Evolutionary conservation across 2,797 vertebrate species (phyloP).

Genomic region (Etheostoma nigrum): DNA sequence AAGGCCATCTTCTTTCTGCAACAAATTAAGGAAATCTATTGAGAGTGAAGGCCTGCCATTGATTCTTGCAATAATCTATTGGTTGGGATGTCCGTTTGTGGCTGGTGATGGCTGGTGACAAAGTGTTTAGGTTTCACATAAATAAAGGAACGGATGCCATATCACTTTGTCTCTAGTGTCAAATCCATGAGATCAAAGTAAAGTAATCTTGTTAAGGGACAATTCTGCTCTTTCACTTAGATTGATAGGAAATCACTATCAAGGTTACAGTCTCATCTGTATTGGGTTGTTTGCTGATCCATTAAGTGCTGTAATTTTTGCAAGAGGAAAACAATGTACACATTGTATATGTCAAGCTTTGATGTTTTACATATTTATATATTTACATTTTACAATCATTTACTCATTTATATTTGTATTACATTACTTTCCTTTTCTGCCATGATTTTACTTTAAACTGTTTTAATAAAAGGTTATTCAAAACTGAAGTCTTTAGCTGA

Average conservation of each 20-base stretch:
- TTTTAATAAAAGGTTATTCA: neutral
- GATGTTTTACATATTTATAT: neutral
- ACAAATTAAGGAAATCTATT: conserved; percentile 47
- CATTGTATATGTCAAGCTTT: neutral
- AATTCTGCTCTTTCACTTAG: conserved; percentile 44
- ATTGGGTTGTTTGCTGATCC: conserved; percentile 3
- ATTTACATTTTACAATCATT: no score
- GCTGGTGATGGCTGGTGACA: conserved; percentile 37
- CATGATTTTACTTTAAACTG: neutral
- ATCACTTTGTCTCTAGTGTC: conserved; percentile 63
- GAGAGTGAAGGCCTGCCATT: conserved; percentile 44
- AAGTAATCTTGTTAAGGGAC: conserved; percentile 57
- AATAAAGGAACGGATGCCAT: conserved; percentile 57
- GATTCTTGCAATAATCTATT: conserved; percentile 66
- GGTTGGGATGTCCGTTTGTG: conserved; percentile 38
- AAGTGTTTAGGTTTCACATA: conserved; percentile 48
- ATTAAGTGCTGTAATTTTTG: conserved; percentile 17
- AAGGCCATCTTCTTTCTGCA: conserved; percentile 1
- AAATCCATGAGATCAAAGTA: conserved; percentile 59
- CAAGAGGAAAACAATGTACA: neutral
- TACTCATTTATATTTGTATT: neutral
- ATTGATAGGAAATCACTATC: conserved; percentile 61
- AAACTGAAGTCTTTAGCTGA: neutral
- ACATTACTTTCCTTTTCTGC: neutral
- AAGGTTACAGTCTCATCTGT: conserved; percentile 44